A percentile compares a stretch with the other conserved stretches of the same genome.
Evolutionary conservation across 2,797 vertebrate genomes (phyloP).

Genomic region (Sebastes hopkinsi): DNA sequence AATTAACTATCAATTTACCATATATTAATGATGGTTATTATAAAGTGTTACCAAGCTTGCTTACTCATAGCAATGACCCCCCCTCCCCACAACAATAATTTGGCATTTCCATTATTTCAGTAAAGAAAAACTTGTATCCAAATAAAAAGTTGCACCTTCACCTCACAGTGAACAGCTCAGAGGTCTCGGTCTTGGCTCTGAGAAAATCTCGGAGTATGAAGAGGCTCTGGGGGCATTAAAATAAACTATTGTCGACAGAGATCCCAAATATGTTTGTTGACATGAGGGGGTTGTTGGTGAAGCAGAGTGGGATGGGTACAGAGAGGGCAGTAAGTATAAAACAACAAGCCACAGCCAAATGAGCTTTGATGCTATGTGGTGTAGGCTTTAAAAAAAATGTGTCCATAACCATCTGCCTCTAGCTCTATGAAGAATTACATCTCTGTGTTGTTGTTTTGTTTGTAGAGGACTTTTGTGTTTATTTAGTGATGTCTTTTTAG

Average conservation of each 20-base stretch:
- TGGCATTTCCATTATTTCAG: neutral
- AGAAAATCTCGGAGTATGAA: neutral
- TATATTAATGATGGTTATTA: too few species aligned
- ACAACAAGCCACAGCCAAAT: constrained; percentile 40
- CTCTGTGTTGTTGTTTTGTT: neutral
- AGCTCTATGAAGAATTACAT: neutral
- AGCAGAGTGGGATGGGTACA: neutral
- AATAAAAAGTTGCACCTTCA: neutral
- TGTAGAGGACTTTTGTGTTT: neutral
- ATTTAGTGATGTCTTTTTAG: neutral
- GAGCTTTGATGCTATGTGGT: constrained; percentile 37
- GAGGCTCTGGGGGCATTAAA: neutral
- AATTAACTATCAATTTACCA: too few species aligned
- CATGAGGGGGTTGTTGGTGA: constrained; percentile 18
- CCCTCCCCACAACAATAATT: neutral
- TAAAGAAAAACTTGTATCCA: neutral
- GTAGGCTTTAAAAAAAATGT: neutral
- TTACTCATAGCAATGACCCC: neutral
- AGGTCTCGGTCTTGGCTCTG: neutral
- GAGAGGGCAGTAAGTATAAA: neutral
- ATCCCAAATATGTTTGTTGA: constrained; percentile 5
- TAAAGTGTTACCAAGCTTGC: neutral
- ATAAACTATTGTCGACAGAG: neutral
- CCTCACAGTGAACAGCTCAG: neutral
- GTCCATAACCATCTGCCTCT: neutral